Conservation (phyloP, 1,140 invertebrate genomes). For the Branchinecta lynchi region DNA sequence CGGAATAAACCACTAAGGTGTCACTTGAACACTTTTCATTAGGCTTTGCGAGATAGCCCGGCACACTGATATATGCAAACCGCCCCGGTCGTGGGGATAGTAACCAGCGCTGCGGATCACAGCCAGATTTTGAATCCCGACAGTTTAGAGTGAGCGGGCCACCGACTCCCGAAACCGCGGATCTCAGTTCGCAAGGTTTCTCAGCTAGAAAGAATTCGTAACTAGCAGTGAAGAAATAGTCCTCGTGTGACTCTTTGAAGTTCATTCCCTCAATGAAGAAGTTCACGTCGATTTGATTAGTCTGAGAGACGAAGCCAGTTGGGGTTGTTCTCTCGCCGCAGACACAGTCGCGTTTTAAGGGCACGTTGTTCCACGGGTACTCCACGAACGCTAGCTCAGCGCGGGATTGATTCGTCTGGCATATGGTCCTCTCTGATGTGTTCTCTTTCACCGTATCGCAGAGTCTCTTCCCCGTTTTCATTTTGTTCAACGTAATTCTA, state of each 20-base stretch:
- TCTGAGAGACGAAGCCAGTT: constrained; percentile 36
- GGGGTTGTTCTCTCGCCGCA: constrained; percentile 37
- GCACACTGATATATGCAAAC: constrained; percentile 18
- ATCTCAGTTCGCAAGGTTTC: constrained; percentile 15
- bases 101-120: constrained; percentile 20
- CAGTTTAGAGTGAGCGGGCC: constrained; percentile 17
- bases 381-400: constrained; percentile 51
- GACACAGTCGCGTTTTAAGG: constrained; percentile 49
- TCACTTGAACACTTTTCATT: not conserved
- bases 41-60: constrained; percentile 13
- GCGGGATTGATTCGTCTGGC: constrained; percentile 13
- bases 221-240: constrained; percentile 61
- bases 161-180: constrained; percentile 13
- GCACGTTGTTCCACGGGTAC: constrained; percentile 51
- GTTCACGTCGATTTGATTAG: constrained; percentile 50
- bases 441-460: constrained; percentile 14
- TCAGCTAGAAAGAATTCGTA: constrained; percentile 44
- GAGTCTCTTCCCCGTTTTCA: constrained; percentile 26
- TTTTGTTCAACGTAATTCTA: constrained; percentile 42
- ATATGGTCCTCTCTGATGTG: constrained; percentile 10
- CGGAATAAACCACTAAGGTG: not conserved
- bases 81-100: constrained; percentile 15
- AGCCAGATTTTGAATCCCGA: constrained; percentile 14
- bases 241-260: constrained; percentile 58
- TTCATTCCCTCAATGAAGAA: constrained; percentile 62